Conservation (phyloP, 2,888 invertebrate species). For the Hemicrepidius hirtus region DNA sequence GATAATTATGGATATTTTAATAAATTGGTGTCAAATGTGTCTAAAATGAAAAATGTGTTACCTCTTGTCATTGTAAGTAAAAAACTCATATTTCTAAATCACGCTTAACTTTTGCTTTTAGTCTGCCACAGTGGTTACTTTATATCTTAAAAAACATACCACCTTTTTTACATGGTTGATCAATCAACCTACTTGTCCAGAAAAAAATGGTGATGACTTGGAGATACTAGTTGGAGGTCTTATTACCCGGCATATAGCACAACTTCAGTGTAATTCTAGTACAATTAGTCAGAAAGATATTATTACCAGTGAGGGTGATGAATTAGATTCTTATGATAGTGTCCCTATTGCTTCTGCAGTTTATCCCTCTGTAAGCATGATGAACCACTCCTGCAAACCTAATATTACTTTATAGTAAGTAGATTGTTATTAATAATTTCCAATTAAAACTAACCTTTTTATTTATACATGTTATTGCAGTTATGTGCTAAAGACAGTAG, state of each 20-base stretch:
- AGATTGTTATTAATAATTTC: too few relatives aligned
- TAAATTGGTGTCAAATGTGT: constrained; percentile 83
- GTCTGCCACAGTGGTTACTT: constrained; percentile 80
- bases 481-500: constrained; percentile 82
- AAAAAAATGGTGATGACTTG: constrained; percentile 67
- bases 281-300: constrained; percentile 66
- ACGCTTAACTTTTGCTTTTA: constrained; percentile 66
- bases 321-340: constrained; percentile 69
- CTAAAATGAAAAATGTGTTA: constrained; percentile 78
- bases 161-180: constrained; percentile 75
- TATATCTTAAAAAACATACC: constrained; percentile 80
- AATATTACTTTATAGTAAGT: constrained; percentile 83
- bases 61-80: constrained; percentile 82
- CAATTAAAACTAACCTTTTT: too few relatives aligned
- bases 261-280: constrained; percentile 76
- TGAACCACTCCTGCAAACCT: constrained; percentile 95
- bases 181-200: constrained; percentile 65
- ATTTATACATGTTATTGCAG: constrained; percentile 74
- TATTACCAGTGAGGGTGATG: constrained; percentile 55
- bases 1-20: constrained; percentile 80
- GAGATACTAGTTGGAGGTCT: constrained; percentile 76
- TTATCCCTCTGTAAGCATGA: constrained; percentile 90
- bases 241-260: constrained; percentile 85
- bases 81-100: too few relatives aligned
- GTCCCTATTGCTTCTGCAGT: constrained; percentile 81